phyloP scores from a whole-genome alignment of 2,113 vertebrate genomes.

The Festucalex cinctus region DNA sequence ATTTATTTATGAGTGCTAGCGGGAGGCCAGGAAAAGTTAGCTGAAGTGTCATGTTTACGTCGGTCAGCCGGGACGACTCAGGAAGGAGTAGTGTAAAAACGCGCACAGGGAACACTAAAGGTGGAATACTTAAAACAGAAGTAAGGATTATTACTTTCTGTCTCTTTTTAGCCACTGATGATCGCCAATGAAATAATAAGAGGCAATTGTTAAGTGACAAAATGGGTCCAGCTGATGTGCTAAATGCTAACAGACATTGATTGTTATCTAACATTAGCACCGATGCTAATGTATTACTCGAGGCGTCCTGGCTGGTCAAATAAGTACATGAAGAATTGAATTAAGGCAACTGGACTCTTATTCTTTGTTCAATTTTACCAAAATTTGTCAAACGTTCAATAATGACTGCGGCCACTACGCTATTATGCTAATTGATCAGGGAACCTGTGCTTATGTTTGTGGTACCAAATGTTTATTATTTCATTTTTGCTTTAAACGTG shows the following conservation, averaged over 20 bases:
- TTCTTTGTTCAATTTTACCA: too few species aligned
- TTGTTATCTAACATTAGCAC: not conserved
- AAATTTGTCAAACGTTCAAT: not conserved
- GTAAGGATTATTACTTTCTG: not conserved
- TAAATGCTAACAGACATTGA: not conserved
- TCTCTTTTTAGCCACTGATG: not conserved
- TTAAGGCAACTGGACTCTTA: too few species aligned
- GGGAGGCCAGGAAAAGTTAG: conserved; percentile 2
- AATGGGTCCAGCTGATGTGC: not conserved
- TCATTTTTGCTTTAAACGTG: not conserved
- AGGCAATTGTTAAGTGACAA: not conserved
- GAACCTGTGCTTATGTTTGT: not conserved
- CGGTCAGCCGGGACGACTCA: conserved; percentile 5
- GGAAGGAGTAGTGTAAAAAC: conserved; percentile 1
- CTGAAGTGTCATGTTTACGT: conserved; percentile 11
- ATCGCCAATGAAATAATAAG: not conserved
- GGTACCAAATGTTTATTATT: not conserved
- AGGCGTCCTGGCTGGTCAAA: too few species aligned
- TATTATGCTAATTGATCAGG: not conserved
- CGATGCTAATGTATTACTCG: too few species aligned
- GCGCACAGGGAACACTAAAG: not conserved
- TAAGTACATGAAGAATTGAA: too few species aligned
- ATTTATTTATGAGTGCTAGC: conserved; percentile 5
- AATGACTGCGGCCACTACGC: not conserved
- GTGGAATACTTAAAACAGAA: not conserved